Base-by-base conservation (phyloP, 64 coral and sea anemone species). In the Stichodactyla helianthus region DNA sequence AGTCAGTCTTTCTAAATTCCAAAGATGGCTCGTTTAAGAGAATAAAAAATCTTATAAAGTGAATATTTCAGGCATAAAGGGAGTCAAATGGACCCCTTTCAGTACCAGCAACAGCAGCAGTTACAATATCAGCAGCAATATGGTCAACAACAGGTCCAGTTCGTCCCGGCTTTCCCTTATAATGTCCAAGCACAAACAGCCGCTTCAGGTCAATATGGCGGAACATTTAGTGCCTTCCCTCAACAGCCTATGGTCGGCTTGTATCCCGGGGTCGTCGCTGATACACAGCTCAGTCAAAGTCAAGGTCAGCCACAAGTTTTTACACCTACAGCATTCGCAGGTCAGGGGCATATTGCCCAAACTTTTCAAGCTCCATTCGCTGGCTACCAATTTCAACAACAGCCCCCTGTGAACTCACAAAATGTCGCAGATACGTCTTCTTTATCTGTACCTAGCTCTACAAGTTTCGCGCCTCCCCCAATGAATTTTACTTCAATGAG, bases 31-130 rank as follows among this genome's bases (percentile, higher is more conserved):
- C 11, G 62, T 25, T 60, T 65, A 13, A 54, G 50, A 51, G 20
- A 67, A 82, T 86, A 54, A 27, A 55, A 88, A 51, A 53, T 67
- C 52, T 60, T 54, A 44, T 44, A 44, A 52, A 19, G 25, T 28
- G 53, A 54, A 44, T 18, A 14, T 55, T 71, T 52, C 57, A 1
- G 16, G 68, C 7, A 55, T 35, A 52, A 53, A 67, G 50, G 79
- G 68, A 31, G 68, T 3, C 87, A 58, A 85, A 96, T 96, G 91
- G 88, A 96, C 85, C 94, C 94, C 11, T 96, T 93, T 64, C 91
- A 89, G 67, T 96, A 93, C 82, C 94, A 92, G 78, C 94, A 95
- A 74, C 94, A 92, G 82, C 44, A 83, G 44, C 91, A 93, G 25
- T 84, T 89, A 64, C 93, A 94, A 59, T 95, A 89, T 88, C 93